Percentiles rank a stretch among this genome's conserved stretches.
These are phyloP conservation scores for Gila orcuttii DNA, from an alignment of 2,113 vertebrate species.

Conservation along the genomic window DNA sequence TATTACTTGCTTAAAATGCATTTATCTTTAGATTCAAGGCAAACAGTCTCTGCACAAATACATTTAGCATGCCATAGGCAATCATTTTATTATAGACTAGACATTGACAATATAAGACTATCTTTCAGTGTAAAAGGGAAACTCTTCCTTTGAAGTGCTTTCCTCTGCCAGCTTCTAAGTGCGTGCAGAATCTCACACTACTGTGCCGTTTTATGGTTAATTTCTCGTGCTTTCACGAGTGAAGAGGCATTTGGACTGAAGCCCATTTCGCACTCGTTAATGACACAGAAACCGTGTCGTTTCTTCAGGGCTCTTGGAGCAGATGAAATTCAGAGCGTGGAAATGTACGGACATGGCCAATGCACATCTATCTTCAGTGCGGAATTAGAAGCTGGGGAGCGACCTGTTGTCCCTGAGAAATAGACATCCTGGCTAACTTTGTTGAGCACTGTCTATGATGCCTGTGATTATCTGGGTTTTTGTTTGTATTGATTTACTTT, in stretches of 20 bases:
- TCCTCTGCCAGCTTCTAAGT: neutral
- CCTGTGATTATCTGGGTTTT: neutral
- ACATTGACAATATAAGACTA: neutral
- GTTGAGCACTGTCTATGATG: neutral
- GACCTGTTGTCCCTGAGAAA: slow-evolving; percentile 38
- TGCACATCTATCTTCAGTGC: slow-evolving; percentile 19
- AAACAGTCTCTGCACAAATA: neutral
- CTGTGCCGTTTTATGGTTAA: slow-evolving; percentile 49
- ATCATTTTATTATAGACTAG: slow-evolving; percentile 2
- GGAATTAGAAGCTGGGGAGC: slow-evolving; percentile 19
- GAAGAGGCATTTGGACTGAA: slow-evolving; percentile 60
- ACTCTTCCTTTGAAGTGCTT: slow-evolving; percentile 19
- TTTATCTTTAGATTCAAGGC: neutral
- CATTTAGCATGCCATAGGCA: neutral
- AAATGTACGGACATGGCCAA: slow-evolving; percentile 27
- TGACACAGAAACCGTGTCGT: slow-evolving; percentile 52
- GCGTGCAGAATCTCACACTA: slow-evolving; percentile 15
- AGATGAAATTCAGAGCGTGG: slow-evolving; percentile 26
- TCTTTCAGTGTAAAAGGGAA: slow-evolving; percentile 4
- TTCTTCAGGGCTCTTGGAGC: slow-evolving; percentile 48
- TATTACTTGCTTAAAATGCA: neutral
- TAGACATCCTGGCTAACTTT: slow-evolving; percentile 17
- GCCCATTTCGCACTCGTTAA: slow-evolving; percentile 63
- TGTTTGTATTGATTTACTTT: neutral
- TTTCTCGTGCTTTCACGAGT: slow-evolving; percentile 47